Evolutionary conservation across 2,888 invertebrate genomes (phyloP), one percentile per base, ranked within the genome.

Genomic region (Tortrix viridana): DNA sequence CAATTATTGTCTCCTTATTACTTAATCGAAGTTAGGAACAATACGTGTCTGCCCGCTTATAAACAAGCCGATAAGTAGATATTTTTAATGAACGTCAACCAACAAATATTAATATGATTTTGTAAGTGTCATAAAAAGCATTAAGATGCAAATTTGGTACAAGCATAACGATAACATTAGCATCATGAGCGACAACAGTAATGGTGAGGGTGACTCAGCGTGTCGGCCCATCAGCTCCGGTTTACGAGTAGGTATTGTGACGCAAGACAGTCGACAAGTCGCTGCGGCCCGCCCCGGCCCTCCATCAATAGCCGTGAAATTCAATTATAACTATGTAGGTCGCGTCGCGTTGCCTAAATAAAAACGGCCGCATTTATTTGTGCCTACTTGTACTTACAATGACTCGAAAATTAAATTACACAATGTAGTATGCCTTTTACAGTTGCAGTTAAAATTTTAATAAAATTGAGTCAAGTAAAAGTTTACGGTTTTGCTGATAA

Each of bases 141-240:
- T 88, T 91, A 88, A 82, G 75, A 90, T 91, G 90, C 88, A 89
- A 91, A 91, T 91, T 85, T 37, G 87, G 80, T 86, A 88, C 88
- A 86, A 82, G 88, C 85, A 85, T 87, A 86, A 83, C 86, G 76
- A 86, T 82, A 86, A 86, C 86, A 90, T 91, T 91, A 82, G 86
- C 91, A 91, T 91, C 82, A 80, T 78, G 81, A 87, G 81, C 88
- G 89, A 88, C 89, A 89, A 84, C 86, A 88, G 58, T 63, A 63
- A 58, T 57, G 86, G 82, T 12, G 32, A 81, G 74, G 79, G 80
- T 90, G 91, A 91, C 81, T 90, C 91, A 90, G 90, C 91, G 72
- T 64, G 76, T 81, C 83, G 79, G 81, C 77, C 86, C 84, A 83
- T 89, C 88, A 87, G 80, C 85, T 83, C 82, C 77, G 81, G 83